Percentiles rank a stretch among this genome's conserved stretches.
Conservation (phyloP, 2,113 vertebrate genomes). For the Pollimyrus isidori region DNA sequence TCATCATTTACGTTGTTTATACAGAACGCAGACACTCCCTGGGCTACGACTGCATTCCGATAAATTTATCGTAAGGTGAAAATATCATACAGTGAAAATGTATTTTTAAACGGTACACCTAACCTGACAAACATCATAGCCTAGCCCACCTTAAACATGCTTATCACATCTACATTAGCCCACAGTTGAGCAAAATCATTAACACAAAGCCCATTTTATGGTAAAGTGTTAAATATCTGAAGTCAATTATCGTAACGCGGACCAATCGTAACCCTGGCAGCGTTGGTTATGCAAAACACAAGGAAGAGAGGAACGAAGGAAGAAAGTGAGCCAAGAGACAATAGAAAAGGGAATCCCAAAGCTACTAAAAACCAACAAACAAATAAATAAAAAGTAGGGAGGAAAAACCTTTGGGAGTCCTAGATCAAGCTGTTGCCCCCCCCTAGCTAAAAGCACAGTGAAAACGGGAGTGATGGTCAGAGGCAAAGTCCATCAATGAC, state of each 20-base stretch:
- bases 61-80: background rate
- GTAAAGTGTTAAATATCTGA: background rate
- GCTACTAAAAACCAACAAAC: background rate
- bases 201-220: background rate
- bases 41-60: background rate
- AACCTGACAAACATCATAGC: background rate
- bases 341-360: background rate
- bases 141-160: background rate
- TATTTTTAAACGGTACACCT: background rate
- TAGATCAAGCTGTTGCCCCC: background rate
- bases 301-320: background rate
- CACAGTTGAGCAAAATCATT: background rate
- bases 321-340: background rate
- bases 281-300: background rate
- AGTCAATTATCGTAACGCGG: background rate
- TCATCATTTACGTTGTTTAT: background rate
- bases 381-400: background rate
- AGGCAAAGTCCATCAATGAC: background rate
- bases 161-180: background rate
- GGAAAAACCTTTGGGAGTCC: background rate
- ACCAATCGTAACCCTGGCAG: background rate
- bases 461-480: background rate
- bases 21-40: background rate
- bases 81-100: background rate
- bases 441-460: background rate